phyloP scores from a whole-genome alignment of 2,113 vertebrate genomes.

The Albula glossodonta region DNA sequence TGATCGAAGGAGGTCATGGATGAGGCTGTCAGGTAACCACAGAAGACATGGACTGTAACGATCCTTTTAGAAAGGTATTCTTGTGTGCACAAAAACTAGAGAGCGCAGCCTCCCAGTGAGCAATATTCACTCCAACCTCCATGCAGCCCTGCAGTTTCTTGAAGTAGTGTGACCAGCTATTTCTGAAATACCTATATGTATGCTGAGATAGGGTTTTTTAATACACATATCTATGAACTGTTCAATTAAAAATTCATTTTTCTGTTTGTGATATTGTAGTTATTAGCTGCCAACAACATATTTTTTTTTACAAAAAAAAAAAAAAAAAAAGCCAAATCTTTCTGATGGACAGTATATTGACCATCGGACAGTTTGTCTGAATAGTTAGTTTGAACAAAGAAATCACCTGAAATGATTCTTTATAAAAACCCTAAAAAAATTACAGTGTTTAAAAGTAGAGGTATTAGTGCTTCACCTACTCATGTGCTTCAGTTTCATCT shows the following conservation, averaged over 20 bases:
- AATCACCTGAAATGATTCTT: background rate
- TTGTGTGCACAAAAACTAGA: background rate
- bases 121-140: background rate
- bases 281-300: background rate
- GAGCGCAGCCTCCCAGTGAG: background rate
- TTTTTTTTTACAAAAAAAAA: background rate
- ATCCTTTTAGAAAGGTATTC: background rate
- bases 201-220: background rate
- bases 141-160: background rate
- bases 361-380: background rate
- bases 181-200: background rate
- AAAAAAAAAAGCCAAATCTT: background rate
- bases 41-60: background rate
- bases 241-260: background rate
- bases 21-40: background rate
- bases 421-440: background rate
- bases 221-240: background rate
- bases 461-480: constrained; percentile 3
- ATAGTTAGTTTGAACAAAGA: background rate
- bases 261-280: background rate
- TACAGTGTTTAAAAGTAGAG: background rate
- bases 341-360: background rate
- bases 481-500: background rate
- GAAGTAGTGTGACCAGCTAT: background rate
- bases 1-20: background rate